A percentile compares a stretch with the other conserved stretches of the same genome.
Conservation (phyloP, 2,888 invertebrate genomes). For the Agriopis marginaria region DNA sequence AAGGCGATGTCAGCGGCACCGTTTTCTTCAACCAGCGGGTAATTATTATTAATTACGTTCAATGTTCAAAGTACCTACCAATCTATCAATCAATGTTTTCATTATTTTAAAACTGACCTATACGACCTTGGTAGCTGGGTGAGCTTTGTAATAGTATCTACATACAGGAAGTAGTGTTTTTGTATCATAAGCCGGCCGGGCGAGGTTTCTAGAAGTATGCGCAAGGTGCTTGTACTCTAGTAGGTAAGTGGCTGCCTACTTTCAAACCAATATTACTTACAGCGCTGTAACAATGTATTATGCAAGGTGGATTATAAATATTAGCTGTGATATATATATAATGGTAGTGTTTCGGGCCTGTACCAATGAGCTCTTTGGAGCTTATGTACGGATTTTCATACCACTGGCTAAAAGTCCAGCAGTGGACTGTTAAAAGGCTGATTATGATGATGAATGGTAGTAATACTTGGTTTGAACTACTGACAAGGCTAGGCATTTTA, state of each 20-base stretch:
- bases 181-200: not conserved
- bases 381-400: too few relatives aligned
- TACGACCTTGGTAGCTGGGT: not conserved
- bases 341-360: not conserved
- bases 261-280: not conserved
- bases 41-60: constrained; percentile 51
- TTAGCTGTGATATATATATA: not conserved
- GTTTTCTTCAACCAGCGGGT: constrained; percentile 93
- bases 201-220: constrained; percentile 25
- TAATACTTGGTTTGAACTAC: too few relatives aligned
- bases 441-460: too few relatives aligned
- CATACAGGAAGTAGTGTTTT: not conserved
- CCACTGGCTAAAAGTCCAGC: too few relatives aligned
- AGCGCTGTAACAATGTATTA: not conserved
- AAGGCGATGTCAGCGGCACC: constrained; percentile 94
- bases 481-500: too few relatives aligned
- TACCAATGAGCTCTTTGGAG: too few relatives aligned
- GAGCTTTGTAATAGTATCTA: not conserved
- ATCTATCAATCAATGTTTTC: not conserved
- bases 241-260: not conserved
- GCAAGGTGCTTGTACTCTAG: not conserved
- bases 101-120: not conserved
- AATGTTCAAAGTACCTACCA: too few relatives aligned
- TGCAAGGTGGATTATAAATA: not conserved
- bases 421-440: too few relatives aligned